These are phyloP conservation scores for Centropristis striata DNA, from an alignment of 2,113 vertebrate species.

Conservation along the genomic window DNA sequence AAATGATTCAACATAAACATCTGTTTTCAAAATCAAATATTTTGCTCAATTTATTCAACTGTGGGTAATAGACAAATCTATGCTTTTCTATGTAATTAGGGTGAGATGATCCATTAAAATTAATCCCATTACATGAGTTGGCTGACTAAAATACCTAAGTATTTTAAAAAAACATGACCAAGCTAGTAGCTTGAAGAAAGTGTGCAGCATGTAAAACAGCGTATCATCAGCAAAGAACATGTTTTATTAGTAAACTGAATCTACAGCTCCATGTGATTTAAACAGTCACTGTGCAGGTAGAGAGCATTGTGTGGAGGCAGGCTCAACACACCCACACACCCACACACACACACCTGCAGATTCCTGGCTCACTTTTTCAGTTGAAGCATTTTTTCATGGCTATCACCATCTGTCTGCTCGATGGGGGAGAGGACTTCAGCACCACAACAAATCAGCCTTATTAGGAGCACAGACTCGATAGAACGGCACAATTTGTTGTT, in stretches of 20 bases:
- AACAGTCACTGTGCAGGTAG: neutral
- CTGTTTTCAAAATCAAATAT: too few relatives aligned
- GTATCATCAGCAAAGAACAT: neutral
- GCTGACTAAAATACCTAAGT: neutral
- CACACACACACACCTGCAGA: slow-evolving; percentile 38
- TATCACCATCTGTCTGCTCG: slow-evolving; percentile 66
- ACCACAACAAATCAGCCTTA: slow-evolving; percentile 43
- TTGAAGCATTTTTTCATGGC: slow-evolving; percentile 28
- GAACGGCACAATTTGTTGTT: slow-evolving; percentile 6
- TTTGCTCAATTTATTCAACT: too few relatives aligned
- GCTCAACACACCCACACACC: slow-evolving; percentile 33
- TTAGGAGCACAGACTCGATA: slow-evolving; percentile 29
- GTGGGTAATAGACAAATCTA: neutral
- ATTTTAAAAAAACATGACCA: neutral
- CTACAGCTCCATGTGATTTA: neutral
- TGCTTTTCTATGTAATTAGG: neutral
- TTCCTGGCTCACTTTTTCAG: slow-evolving; percentile 51
- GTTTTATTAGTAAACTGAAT: neutral
- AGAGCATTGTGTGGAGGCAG: neutral
- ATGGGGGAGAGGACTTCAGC: slow-evolving; percentile 38
- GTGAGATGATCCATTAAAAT: neutral
- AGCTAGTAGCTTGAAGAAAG: neutral
- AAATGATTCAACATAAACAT: too few relatives aligned
- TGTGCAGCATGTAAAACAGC: neutral
- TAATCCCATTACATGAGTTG: neutral